Base-by-base conservation (phyloP, 2,888 invertebrate genomes). In the Apoda limacodes region DNA sequence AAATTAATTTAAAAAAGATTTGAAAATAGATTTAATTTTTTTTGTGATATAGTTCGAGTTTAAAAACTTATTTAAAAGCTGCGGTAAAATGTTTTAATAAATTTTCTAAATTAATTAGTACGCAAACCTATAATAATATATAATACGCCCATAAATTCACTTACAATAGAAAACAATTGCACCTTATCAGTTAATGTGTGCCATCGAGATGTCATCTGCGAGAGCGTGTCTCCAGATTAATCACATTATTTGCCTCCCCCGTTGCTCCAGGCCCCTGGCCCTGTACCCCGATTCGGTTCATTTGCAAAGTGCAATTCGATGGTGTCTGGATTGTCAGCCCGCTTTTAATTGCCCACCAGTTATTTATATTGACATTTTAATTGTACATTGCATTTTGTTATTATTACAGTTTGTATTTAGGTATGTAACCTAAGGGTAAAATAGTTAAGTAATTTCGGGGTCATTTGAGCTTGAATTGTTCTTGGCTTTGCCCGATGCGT, bases 251-350 rank as follows among this genome's bases (percentile, higher is more conserved):
- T 40, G 48, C 47, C 49, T 42, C 46, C 47, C 37, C 38, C 45
- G 45, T 52, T 50, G 28, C 45, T 43, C 46, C 40, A 40, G 43
- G 39, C 42, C 42, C 32, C 32, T 28, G 27, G 29, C 30, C 36
- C 36, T 44, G 41, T 49, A 40, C 34, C 36, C 43, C 59, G 52
- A 56, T 68, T 65, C 60, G 65, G 67, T 72, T 78, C 75, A 78
- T 78, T 78, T 78, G 74, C 74, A 71, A 75, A 78, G 78, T 80
- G 76, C 78, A 78, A 74, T 76, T 76, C 74, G 64, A 76, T 78
- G 74, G 71, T 58, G 58, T 51, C 67, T 56, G 72, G 71, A 68
- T 70, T 70, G 57, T 61, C 63, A 62, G 62, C 68, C 66, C 51
- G 58, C 49, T 57, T 60, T 72, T 75, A 75, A 78, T 80, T 75